A percentile compares a stretch with the other conserved stretches of the same genome.
Evolutionary conservation across 2,113 vertebrate genomes (phyloP).

Genomic region (Morone chrysops): DNA sequence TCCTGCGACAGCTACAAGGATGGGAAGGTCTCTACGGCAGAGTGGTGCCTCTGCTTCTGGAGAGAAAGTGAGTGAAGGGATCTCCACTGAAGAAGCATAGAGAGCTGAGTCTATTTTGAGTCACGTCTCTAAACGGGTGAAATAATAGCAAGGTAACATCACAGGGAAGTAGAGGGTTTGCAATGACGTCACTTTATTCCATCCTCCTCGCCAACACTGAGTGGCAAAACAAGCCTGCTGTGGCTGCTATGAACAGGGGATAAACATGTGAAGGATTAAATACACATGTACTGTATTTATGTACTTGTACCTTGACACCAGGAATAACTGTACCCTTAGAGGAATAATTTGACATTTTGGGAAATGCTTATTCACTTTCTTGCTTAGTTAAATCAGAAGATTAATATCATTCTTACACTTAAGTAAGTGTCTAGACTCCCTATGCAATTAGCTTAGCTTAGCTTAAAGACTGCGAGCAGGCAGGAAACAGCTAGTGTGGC

Average conservation of each 20-base stretch:
- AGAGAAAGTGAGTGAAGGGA: conserved; percentile 92
- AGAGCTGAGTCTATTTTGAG: conserved; percentile 19
- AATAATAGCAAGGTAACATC: conserved; percentile 35
- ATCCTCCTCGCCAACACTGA: neutral
- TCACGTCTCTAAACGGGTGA: conserved; percentile 5
- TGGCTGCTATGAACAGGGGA: neutral
- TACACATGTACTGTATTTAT: no score
- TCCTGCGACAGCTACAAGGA: conserved; percentile 97
- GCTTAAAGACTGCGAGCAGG: neutral
- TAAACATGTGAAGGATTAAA: neutral
- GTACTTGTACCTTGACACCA: no score
- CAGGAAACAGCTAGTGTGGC: no score
- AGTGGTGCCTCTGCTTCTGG: conserved; percentile 99
- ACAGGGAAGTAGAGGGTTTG: conserved; percentile 2
- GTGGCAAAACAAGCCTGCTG: neutral
- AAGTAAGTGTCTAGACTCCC: neutral
- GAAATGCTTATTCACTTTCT: no score
- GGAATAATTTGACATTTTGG: neutral
- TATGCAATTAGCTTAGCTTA: neutral
- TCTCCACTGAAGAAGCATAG: neutral
- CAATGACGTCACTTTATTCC: neutral
- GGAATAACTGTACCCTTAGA: no score
- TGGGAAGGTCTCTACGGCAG: conserved; percentile 91
- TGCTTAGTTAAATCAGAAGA: neutral
- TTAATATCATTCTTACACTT: neutral